Evolutionary conservation across 2,888 invertebrate genomes (phyloP).

Genomic region (Platycheirus rosarum): DNA sequence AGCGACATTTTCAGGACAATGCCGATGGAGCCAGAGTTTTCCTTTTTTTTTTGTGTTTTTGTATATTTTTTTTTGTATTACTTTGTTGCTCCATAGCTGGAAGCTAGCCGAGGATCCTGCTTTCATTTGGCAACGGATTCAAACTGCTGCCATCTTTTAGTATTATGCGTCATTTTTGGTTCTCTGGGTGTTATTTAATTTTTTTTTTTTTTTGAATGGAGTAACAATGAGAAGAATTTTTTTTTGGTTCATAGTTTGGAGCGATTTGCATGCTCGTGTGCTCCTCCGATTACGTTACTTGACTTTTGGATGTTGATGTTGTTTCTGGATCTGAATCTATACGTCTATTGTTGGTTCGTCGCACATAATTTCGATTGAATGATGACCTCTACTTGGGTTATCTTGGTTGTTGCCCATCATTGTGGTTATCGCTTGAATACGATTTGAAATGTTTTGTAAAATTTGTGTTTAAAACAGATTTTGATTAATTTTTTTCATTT

Average conservation of each 20-base stretch:
- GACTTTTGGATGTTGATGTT: slow-evolving; percentile 9
- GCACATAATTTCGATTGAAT: slow-evolving; percentile 8
- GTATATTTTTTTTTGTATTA: slow-evolving; percentile 32
- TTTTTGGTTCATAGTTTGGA: slow-evolving; percentile 45
- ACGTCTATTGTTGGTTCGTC: background rate
- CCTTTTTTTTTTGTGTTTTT: slow-evolving; percentile 16
- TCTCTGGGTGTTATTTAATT: background rate
- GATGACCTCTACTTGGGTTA: slow-evolving; percentile 59
- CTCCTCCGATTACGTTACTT: slow-evolving; percentile 30
- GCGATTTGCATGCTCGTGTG: slow-evolving; percentile 17
- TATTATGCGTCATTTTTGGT: slow-evolving; percentile 60
- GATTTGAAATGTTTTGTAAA: background rate
- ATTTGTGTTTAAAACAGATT: background rate
- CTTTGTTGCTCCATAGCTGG: slow-evolving; percentile 61
- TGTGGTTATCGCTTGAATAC: slow-evolving; percentile 17
- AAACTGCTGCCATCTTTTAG: slow-evolving; percentile 40
- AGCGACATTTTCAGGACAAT: slow-evolving; percentile 71
- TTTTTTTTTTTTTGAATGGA: slow-evolving; percentile 8
- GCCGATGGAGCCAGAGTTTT: slow-evolving; percentile 45
- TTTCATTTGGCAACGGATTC: slow-evolving; percentile 61
- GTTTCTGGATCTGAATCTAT: background rate
- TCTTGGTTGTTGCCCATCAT: slow-evolving; percentile 3
- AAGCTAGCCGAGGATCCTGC: slow-evolving; percentile 37
- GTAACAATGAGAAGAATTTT: slow-evolving; percentile 20
- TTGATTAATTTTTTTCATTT: background rate